Evolutionary conservation across 2,797 vertebrate genomes (phyloP).

Genomic region (Scyliorhinus canicula): DNA sequence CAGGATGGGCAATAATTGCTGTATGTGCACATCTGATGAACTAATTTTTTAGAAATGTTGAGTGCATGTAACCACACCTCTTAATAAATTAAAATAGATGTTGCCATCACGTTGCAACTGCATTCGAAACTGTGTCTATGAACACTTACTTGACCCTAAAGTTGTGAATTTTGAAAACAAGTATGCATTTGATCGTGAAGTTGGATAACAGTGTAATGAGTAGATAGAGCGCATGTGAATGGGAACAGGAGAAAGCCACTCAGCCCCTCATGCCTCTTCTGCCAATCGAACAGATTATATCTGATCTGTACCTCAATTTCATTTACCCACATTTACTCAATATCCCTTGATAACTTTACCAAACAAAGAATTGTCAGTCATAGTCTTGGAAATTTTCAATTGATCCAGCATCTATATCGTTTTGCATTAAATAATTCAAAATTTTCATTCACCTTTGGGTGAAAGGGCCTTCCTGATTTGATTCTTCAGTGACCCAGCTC

Average conservation of each 20-base stretch:
- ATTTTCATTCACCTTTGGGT: not conserved
- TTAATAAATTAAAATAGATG: not conserved
- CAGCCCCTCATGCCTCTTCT: not conserved
- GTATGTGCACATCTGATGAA: too few species aligned
- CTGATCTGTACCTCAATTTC: not conserved
- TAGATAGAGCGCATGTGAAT: not conserved
- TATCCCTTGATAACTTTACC: not conserved
- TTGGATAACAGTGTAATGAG: not conserved
- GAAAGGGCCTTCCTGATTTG: not conserved
- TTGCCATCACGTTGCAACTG: not conserved
- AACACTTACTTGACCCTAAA: too few species aligned
- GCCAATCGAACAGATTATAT: not conserved
- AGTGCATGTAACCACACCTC: not conserved
- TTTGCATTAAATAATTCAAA: not conserved
- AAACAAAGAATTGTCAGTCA: not conserved
- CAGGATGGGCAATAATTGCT: too few species aligned
- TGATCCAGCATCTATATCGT: not conserved
- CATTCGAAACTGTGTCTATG: not conserved
- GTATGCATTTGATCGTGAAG: not conserved
- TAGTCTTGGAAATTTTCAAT: not conserved
- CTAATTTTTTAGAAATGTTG: not conserved
- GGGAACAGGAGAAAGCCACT: not conserved
- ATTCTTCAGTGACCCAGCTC: not conserved
- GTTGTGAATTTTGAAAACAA: not conserved
- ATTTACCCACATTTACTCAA: not conserved